These are phyloP conservation scores for Selene dorsalis DNA, from an alignment of 2,797 vertebrate species.

Conservation along the genomic window DNA sequence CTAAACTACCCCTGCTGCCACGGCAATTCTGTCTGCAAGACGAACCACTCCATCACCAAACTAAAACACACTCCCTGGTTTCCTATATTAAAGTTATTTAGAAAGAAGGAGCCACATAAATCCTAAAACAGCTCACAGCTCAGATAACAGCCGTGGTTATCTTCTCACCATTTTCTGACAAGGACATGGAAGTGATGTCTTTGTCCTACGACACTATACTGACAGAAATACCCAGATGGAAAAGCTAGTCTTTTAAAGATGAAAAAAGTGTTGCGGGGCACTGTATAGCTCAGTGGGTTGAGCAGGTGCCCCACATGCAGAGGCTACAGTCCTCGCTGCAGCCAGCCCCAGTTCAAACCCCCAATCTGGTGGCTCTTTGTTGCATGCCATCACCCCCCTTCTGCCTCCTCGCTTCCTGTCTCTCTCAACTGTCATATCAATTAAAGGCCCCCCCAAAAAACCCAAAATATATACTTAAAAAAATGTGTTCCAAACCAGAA, in stretches of 20 bases:
- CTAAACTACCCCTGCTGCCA: neutral
- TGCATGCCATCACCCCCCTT: too few relatives aligned
- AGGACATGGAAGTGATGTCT: neutral
- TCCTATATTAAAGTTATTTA: neutral
- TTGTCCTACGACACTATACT: too few relatives aligned
- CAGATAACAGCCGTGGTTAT: conserved; percentile 6
- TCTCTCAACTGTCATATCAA: too few relatives aligned
- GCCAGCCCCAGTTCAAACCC: too few relatives aligned
- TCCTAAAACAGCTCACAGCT: conserved; percentile 13
- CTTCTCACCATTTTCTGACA: conserved; percentile 6
- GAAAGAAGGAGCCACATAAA: conserved; percentile 13
- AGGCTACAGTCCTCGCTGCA: too few relatives aligned
- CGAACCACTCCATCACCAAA: conserved; percentile 8
- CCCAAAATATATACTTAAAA: too few relatives aligned
- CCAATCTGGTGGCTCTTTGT: too few relatives aligned
- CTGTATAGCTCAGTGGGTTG: too few relatives aligned
- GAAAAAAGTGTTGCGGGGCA: neutral
- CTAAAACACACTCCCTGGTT: conserved; percentile 18
- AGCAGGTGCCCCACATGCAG: too few relatives aligned
- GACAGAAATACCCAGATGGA: neutral
- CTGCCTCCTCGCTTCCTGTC: too few relatives aligned
- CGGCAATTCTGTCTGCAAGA: neutral
- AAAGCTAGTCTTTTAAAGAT: neutral
- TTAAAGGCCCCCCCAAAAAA: too few relatives aligned
- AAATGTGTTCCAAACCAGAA: neutral